A percentile compares a stretch with the other conserved stretches of the same genome.
Conservation (phyloP, 1,140 invertebrate genomes). For the Cyclargus thomasi region DNA sequence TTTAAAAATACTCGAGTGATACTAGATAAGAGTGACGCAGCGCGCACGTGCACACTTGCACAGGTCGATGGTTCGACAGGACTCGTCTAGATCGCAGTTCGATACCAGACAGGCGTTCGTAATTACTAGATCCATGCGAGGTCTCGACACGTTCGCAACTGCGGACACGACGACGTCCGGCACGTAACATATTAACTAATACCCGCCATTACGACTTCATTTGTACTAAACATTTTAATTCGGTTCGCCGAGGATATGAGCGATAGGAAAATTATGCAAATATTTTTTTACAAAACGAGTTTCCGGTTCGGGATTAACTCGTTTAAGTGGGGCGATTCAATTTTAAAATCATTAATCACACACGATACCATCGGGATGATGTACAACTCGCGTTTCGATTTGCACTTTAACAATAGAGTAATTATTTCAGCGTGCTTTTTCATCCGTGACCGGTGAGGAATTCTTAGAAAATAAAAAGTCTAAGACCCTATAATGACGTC, state of each 20-base stretch:
- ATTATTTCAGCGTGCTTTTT: conserved; percentile 9
- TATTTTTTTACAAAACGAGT: background rate
- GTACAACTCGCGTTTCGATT: background rate
- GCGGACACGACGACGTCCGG: conserved; percentile 16
- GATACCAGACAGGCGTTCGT: conserved; percentile 20
- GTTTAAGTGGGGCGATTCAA: background rate
- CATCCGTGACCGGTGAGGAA: background rate
- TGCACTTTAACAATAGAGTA: conserved; percentile 14
- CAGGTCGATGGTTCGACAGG: conserved; percentile 22
- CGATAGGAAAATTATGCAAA: background rate
- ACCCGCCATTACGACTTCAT: background rate
- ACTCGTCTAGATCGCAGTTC: conserved; percentile 21
- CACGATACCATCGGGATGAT: conserved; percentile 8
- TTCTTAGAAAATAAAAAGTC: conserved; percentile 18
- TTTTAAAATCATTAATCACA: conserved; percentile 11
- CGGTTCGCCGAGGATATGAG: background rate
- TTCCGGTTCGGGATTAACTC: background rate
- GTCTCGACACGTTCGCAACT: conserved; percentile 22
- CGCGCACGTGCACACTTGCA: conserved; percentile 10
- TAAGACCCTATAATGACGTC: conserved; percentile 15
- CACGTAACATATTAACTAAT: conserved; percentile 14
- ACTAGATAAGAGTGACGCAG: background rate
- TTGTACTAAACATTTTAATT: conserved; percentile 3
- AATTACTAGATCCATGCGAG: conserved; percentile 19
- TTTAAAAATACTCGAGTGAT: background rate